Evolutionary conservation across 2,888 invertebrate species (phyloP).

Genomic region (Andrena fulva): DNA sequence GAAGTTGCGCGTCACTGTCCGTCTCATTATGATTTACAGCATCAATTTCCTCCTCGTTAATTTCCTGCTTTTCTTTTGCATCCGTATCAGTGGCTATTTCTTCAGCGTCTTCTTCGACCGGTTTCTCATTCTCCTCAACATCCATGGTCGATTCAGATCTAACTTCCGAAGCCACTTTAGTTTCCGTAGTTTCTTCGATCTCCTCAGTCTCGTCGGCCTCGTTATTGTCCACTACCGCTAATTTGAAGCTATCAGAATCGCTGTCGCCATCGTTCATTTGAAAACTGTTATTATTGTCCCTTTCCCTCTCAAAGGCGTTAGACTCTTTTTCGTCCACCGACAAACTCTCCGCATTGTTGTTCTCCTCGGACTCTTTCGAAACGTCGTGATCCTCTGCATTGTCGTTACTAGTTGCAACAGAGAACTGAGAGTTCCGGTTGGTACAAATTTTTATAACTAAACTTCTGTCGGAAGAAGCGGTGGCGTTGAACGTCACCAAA

Average conservation of each 20-base stretch:
- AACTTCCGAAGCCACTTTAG: constrained; percentile 48
- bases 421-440: constrained; percentile 82
- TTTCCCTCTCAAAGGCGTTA: constrained; percentile 66
- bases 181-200: constrained; percentile 43
- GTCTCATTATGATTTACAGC: constrained; percentile 31
- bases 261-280: constrained; percentile 74
- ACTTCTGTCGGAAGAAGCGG: constrained; percentile 80
- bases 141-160: constrained; percentile 57
- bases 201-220: constrained; percentile 67
- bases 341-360: constrained; percentile 77
- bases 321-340: constrained; percentile 66
- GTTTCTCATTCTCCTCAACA: constrained; percentile 27
- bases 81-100: constrained; percentile 41
- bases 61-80: constrained; percentile 43
- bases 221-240: constrained; percentile 76
- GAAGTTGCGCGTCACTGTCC: constrained; percentile 27
- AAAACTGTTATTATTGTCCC: constrained; percentile 66
- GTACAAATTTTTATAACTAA: constrained; percentile 83
- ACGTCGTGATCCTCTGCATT: constrained; percentile 65
- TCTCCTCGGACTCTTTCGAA: constrained; percentile 77
- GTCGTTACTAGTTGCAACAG: constrained; percentile 72
- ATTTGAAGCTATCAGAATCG: constrained; percentile 80
- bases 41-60: constrained; percentile 32
- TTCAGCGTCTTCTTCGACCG: constrained; percentile 15
- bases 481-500: constrained; percentile 76